Base-by-base conservation (phyloP, 2,888 invertebrate genomes). In the Epiblema foenella region DNA sequence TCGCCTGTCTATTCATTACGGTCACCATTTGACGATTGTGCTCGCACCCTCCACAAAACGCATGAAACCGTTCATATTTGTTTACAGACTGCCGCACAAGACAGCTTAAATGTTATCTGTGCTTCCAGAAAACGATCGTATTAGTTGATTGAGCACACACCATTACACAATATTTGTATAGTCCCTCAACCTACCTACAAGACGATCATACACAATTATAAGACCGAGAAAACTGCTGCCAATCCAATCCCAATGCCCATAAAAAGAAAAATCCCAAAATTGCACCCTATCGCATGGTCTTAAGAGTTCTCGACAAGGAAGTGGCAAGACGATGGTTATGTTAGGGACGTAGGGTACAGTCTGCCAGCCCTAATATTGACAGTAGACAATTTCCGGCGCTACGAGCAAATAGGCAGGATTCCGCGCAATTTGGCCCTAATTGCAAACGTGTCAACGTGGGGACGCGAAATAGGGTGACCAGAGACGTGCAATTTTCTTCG, bases 361-460 rank as follows among this genome's bases (percentile, higher is more conserved):
- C 78, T 75, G 75, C 82, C 83, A 75, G 75, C 82, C 83, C 77
- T 80, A 81, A 83, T 88, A 87, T 89, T 88, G 87, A 86, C 86
- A 85, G 85, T 83, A 87, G 85, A 85, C 88, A 89, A 90, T 90
- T 89, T 89, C 89, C 90, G 80, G 84, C 76, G 75, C 64, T 62
- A 73, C 78, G 76, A 78, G 76, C 77, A 77, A 79, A 78, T 78
- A 77, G 74, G 75, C 73, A 72, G 74, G 73, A 81, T 87, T 89
- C 87, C 85, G 84, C 84, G 83, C 88, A 86, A 89, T 89, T 90
- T 88, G 81, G 77, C 77, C 77, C 83, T 88, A 87, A 90, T 90
- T 88, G 84, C 80, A 79, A 75, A 77, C 78, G 78, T 80, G 80
- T 74, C 65, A 59, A 56, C 57, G 52, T 42, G 65, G 70, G 70